A percentile compares a stretch with the other conserved stretches of the same genome.
These are phyloP conservation scores for Harpagus bidentatus DNA, from an alignment of 2,113 vertebrate genomes.

Conservation along the genomic window DNA sequence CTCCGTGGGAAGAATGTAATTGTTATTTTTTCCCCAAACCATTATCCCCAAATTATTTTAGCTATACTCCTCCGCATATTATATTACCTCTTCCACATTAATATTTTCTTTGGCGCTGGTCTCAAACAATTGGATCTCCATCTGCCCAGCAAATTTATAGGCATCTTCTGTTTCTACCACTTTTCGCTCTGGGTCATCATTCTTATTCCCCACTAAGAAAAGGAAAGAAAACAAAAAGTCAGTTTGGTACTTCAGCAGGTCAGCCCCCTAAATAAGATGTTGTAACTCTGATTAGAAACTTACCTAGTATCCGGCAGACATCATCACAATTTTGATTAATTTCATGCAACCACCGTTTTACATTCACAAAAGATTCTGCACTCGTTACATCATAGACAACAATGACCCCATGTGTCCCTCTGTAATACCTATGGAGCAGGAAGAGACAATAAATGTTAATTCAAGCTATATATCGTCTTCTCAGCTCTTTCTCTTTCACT, in stretches of 20 bases:
- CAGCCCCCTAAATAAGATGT: background rate
- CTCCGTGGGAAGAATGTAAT: background rate
- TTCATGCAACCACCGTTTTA: slow-evolving; percentile 98
- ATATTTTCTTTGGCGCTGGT: slow-evolving; percentile 98
- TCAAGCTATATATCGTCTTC: background rate
- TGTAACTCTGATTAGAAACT: background rate
- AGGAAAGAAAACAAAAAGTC: background rate
- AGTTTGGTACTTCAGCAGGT: background rate
- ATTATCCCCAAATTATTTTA: background rate
- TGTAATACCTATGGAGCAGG: slow-evolving; percentile 85
- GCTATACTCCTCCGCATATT: background rate
- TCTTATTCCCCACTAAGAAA: slow-evolving; percentile 94
- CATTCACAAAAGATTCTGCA: slow-evolving; percentile 97
- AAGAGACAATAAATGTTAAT: background rate
- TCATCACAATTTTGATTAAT: slow-evolving; percentile 99
- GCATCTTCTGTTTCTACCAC: slow-evolving; percentile 98
- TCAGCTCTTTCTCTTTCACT: background rate
- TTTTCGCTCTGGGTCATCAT: slow-evolving; percentile 95
- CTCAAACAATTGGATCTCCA: slow-evolving; percentile 98
- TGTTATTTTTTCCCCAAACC: background rate
- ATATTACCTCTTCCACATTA: slow-evolving; percentile 94
- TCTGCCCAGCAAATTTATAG: slow-evolving; percentile 97
- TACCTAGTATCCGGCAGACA: slow-evolving; percentile 98
- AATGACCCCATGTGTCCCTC: slow-evolving; percentile 96
- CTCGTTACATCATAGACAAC: slow-evolving; percentile 98